Base-by-base conservation (phyloP, 2,113 vertebrate genomes). In the Miniopterus natalensis region DNA sequence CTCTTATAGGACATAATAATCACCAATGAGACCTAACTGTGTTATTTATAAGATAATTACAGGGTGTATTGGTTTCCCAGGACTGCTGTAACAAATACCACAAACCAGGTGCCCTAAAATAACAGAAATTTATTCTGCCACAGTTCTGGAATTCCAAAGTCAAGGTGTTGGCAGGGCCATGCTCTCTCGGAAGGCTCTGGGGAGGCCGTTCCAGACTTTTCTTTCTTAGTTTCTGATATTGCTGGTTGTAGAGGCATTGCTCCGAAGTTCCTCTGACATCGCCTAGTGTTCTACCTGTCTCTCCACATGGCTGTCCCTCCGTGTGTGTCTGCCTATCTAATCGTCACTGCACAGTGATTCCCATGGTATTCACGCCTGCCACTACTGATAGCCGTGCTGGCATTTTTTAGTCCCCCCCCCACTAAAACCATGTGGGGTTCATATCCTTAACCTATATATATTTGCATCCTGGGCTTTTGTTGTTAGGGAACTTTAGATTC, bases 11-110 rank as follows among this genome's bases (percentile, higher is more conserved):
- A 51, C 49, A 12, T 1, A 14, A 25, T 29, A 20, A 40, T 21
- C 36, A 7, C 65, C 27, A 20, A 13, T 4, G 6, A 20, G 21
- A 20, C 75, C 2, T 66, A 29, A 23, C 42, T 36, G 42, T 53
- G 63, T 57, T 94, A 12, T 88, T 93, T 88, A 31, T 71, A 51
- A 66, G 71, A 1, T 84, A 84, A 79, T n/a, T 36, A 27, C 49
- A 63, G 49, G 61, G 55, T 40, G 14, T 18, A 18, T 0, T 49
- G 40, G 18, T 4, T 42, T 40, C 14, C n/a, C 8, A 3, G 25
- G 53, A 23, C 55, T 57, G 10, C 84, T 2, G 0, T 42, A 61
- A 63, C 31, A 47, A 63, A 84, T 20, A 57, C 73, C 31, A 51
- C 40, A 75, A 31, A 27, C 31, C 13, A 40, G 57, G 23, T 29